A percentile compares a stretch with the other conserved stretches of the same genome.
Conservation (phyloP, 1,140 invertebrate species). For the Papilio dardanus region DNA sequence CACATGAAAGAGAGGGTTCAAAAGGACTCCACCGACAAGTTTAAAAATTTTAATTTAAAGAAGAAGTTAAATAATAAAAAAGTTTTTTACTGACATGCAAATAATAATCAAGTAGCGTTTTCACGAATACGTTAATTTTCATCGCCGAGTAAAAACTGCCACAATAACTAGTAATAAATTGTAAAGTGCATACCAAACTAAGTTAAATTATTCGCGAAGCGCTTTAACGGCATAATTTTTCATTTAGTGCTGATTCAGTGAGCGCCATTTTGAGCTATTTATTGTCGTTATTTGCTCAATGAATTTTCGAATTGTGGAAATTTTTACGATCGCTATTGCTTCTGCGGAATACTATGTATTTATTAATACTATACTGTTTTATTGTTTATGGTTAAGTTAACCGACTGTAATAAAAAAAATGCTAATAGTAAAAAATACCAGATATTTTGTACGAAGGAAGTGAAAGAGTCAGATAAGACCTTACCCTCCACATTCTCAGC, state of each 20-base stretch:
- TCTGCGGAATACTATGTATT: not conserved
- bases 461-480: no score
- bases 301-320: slow-evolving; percentile 28
- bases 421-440: no score
- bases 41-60: no score
- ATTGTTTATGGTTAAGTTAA: no score
- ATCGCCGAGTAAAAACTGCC: not conserved
- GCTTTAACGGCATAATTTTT: slow-evolving; percentile 35
- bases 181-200: slow-evolving; percentile 31
- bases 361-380: not conserved
- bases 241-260: slow-evolving; percentile 33
- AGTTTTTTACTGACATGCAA: not conserved
- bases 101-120: not conserved
- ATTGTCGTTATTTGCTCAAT: slow-evolving; percentile 14
- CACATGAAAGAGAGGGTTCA: no score
- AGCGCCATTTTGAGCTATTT: slow-evolving; percentile 34
- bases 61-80: not conserved
- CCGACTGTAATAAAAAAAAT: no score
- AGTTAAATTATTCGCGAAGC: slow-evolving; percentile 35
- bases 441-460: no score
- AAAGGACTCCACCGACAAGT: no score
- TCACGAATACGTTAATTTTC: not conserved
- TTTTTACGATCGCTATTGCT: slow-evolving; percentile 14
- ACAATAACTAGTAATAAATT: slow-evolving; percentile 28
- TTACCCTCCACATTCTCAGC: no score